Evolutionary conservation across 37 sponge, comb jelly and placozoan genomes (phyloP).

Genomic region (Haliclona indistincta): DNA sequence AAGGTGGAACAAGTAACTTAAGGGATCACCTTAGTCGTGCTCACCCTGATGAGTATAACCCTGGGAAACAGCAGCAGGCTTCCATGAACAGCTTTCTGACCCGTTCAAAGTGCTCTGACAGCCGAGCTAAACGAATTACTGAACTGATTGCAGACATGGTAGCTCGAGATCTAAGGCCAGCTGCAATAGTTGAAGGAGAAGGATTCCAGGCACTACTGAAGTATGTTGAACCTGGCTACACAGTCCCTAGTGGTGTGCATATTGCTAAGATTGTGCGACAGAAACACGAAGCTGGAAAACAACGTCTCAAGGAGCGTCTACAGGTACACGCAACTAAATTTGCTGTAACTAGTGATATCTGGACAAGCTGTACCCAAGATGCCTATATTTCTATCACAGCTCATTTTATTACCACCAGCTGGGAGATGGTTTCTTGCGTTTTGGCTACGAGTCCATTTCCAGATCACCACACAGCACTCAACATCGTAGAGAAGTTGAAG

Average conservation of each 20-base stretch:
- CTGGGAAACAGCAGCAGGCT: neutral
- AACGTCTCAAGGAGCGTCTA: neutral
- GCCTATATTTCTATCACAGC: constrained; percentile 6
- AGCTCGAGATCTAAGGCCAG: constrained; percentile 7
- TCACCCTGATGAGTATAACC: neutral
- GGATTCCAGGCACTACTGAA: constrained; percentile 12
- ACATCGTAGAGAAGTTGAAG: constrained; percentile 14
- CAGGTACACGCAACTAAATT: neutral
- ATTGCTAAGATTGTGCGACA: constrained; percentile 6
- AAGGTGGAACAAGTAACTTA: neutral
- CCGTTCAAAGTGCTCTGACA: neutral
- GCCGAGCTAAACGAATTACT: constrained; percentile 10
- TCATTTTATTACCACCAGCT: neutral
- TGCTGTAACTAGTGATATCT: constrained; percentile 24
- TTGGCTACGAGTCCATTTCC: constrained; percentile 15
- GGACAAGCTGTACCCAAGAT: constrained; percentile 16
- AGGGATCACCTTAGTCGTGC: neutral
- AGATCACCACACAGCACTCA: constrained; percentile 1
- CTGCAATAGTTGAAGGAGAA: constrained; percentile 24
- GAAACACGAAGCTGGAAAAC: constrained; percentile 10
- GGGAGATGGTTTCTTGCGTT: constrained; percentile 12
- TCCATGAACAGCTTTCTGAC: constrained; percentile 1
- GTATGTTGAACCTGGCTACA: constrained; percentile 15
- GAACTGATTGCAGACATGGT: constrained; percentile 17
- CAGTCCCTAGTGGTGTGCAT: constrained; percentile 9